Base-by-base conservation (phyloP, 2,888 invertebrate species). In the Entomobrya multifasciata region DNA sequence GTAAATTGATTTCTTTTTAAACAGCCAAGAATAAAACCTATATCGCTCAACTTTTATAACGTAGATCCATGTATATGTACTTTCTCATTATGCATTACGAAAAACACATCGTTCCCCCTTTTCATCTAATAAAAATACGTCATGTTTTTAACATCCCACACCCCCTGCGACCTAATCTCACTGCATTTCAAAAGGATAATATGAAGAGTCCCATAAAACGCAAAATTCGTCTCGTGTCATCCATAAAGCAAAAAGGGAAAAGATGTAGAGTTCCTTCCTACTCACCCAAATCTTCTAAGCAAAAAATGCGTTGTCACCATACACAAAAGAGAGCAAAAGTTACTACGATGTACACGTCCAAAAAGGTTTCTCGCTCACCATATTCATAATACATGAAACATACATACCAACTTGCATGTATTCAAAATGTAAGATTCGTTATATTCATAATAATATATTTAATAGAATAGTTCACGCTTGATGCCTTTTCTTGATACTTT, bases 201-300 rank as follows among this genome's bases (percentile, higher is more conserved):
- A 36, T 57, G 76, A 13, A 55, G 47, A 30, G 36, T 57, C 76
- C 17, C n/a, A 76, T 76, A 76, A 52, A 76, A 76, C 76, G 52
- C 55, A 52, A 76, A 76, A 76, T 55, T n/a, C 55, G 55, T 76
- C 57, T 52, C 52, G 17, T 20, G 52, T 52, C 52, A 52, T 20
- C 52, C 10, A 52, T 17, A 17, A 52, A 52, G 17, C 17, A 52
- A 52, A 52, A 52, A 17, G 5, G 52, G 36, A 36, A n/a, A 52
- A 52, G 52, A n/a, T 17, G 52, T 36, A 36, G 36, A 36, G 4
- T 36, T 36, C 36, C 36, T 36, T 36, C 36, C 36, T 36, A 36
- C 8, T 36, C 8, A 6, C 36, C 36, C 36, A 36, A 36, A 36
- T 36, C 36, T 36, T 36, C 36, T 36, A 4, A 36, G 36, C 36